Conservation (phyloP, 2,888 invertebrate species). For the Lasioglossum marginatum region DNA sequence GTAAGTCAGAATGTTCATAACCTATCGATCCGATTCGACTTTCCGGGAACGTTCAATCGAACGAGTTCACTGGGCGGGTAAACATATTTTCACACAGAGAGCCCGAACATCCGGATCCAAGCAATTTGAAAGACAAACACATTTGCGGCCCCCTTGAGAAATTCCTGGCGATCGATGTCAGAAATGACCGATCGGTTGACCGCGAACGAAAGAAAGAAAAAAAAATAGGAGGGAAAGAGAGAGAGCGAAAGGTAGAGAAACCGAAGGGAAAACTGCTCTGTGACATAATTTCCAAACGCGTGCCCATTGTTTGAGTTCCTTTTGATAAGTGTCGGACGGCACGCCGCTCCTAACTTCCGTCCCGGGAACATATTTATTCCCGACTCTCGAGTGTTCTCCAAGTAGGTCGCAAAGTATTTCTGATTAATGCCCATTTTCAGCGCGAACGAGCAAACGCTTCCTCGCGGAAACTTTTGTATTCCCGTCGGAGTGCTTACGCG, state of each 20-base stretch:
- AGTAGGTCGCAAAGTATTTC: conserved; percentile 64
- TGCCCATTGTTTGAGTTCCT: conserved; percentile 48
- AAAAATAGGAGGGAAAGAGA: background rate
- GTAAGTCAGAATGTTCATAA: background rate
- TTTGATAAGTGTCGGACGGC: conserved; percentile 26
- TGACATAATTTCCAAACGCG: conserved; percentile 62
- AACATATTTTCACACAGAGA: conserved; percentile 45
- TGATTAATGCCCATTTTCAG: conserved; percentile 64
- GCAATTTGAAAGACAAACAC: conserved; percentile 65
- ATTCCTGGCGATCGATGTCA: conserved; percentile 59
- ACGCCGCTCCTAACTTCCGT: conserved; percentile 12
- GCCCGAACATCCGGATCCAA: conserved; percentile 38
- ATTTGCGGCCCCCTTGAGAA: conserved; percentile 59
- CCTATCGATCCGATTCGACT: conserved; percentile 41
- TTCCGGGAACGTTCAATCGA: conserved; percentile 7
- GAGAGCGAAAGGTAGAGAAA: background rate
- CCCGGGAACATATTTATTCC: conserved; percentile 47
- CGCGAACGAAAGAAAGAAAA: background rate
- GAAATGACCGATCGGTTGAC: conserved; percentile 53
- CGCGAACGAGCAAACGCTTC: conserved; percentile 55
- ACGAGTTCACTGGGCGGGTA: conserved; percentile 15
- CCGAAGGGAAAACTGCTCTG: conserved; percentile 29
- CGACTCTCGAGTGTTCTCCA: conserved; percentile 47
- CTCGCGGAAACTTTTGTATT: conserved; percentile 54
- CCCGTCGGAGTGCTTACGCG: conserved; percentile 41